Evolutionary conservation across 2,888 invertebrate species (phyloP).

Genomic region (Sarcophaga rosellei): DNA sequence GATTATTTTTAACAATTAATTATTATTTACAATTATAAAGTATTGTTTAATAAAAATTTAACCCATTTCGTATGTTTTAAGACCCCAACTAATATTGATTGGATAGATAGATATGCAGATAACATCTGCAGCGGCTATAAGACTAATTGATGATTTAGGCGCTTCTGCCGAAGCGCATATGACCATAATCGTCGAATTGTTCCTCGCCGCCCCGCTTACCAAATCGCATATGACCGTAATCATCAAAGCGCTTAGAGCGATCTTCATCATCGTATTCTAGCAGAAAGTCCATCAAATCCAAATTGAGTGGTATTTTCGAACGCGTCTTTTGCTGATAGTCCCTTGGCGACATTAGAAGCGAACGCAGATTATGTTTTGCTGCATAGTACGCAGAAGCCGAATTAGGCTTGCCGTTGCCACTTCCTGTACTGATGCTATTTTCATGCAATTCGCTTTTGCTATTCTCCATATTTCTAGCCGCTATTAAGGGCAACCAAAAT

Average conservation of each 20-base stretch:
- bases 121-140: background rate
- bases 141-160: conserved; percentile 35
- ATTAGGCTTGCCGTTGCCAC: conserved; percentile 9
- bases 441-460: conserved; percentile 55
- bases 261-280: conserved; percentile 77
- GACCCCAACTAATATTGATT: background rate
- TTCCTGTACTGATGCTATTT: conserved; percentile 27
- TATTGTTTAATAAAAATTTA: background rate
- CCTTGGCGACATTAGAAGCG: conserved; percentile 57
- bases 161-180: conserved; percentile 87
- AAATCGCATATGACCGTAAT: conserved; percentile 88
- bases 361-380: conserved; percentile 72
- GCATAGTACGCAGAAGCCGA: conserved; percentile 47
- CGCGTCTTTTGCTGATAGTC: conserved; percentile 72
- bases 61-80: background rate
- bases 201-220: conserved; percentile 84
- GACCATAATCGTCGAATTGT: conserved; percentile 89
- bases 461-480: conserved; percentile 55
- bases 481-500: conserved; percentile 41
- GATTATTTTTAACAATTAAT: background rate
- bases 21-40: background rate
- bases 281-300: conserved; percentile 78
- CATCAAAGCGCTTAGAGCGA: conserved; percentile 84
- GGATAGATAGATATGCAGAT: background rate
- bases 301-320: conserved; percentile 77